phyloP scores from a whole-genome alignment of 2,888 invertebrate species.

The Leucania comma region DNA sequence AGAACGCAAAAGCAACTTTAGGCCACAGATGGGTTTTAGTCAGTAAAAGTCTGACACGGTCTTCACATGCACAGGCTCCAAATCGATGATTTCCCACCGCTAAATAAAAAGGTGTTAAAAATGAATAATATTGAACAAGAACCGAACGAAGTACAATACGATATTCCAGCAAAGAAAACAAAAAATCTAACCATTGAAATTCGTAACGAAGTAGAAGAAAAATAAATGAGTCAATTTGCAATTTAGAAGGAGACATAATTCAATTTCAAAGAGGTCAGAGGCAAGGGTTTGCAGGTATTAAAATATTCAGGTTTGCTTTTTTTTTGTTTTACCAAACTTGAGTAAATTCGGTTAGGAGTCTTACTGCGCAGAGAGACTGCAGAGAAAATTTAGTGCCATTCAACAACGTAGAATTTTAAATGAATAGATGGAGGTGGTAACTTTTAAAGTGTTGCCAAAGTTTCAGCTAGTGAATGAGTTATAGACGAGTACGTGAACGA shows the following conservation, averaged over 20 bases:
- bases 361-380: slow-evolving; percentile 62
- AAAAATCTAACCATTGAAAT: slow-evolving; percentile 25
- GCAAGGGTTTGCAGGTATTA: slow-evolving; percentile 72
- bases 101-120: neutral
- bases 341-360: slow-evolving; percentile 70
- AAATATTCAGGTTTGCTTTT: slow-evolving; percentile 79
- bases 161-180: slow-evolving; percentile 6
- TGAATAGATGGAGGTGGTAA: slow-evolving; percentile 65
- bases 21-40: too few species aligned
- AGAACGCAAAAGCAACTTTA: too few species aligned
- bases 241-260: slow-evolving; percentile 78
- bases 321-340: slow-evolving; percentile 69
- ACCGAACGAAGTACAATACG: slow-evolving; percentile 11
- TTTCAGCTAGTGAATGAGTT: slow-evolving; percentile 49
- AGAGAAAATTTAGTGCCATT: slow-evolving; percentile 69
- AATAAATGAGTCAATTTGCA: slow-evolving; percentile 77
- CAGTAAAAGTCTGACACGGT: too few species aligned
- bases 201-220: slow-evolving; percentile 57
- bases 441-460: slow-evolving; percentile 52
- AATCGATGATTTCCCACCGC: too few species aligned
- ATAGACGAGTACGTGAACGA: slow-evolving; percentile 26
- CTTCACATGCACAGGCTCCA: too few species aligned
- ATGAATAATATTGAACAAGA: slow-evolving; percentile 16
- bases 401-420: slow-evolving; percentile 72
- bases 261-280: slow-evolving; percentile 71